Evolutionary conservation across 2,797 vertebrate genomes (phyloP).

Genomic region (Betta splendens): DNA sequence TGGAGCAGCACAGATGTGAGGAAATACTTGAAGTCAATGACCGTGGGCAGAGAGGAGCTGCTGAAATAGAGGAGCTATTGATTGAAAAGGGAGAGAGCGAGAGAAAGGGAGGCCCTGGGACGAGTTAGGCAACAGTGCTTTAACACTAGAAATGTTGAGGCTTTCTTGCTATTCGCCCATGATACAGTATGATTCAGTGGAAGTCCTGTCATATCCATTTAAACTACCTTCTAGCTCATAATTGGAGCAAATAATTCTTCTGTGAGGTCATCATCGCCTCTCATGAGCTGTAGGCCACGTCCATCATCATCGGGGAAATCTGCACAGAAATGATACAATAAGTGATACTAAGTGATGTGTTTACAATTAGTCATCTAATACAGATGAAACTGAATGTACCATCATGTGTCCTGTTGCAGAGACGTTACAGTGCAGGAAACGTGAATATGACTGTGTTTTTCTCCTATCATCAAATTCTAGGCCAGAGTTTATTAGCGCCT

Average conservation of each 20-base stretch:
- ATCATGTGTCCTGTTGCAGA: not conserved
- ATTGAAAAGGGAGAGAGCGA: constrained; percentile 31
- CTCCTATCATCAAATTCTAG: constrained; percentile 2
- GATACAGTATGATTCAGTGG: too few species aligned
- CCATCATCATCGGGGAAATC: constrained; percentile 14
- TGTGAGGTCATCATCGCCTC: not conserved
- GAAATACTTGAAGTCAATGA: constrained; percentile 73
- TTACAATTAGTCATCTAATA: constrained; percentile 24
- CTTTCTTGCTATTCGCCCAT: constrained; percentile 28
- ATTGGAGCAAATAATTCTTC: constrained; percentile 10
- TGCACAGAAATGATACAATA: constrained; percentile 38
- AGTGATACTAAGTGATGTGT: constrained; percentile 25
- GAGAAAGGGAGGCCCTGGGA: constrained; percentile 22
- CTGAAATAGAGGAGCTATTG: constrained; percentile 73
- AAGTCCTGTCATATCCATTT: too few species aligned
- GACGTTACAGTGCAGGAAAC: not conserved
- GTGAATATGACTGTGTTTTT: too few species aligned
- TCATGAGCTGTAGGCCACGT: constrained; percentile 16
- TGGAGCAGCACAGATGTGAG: constrained; percentile 68
- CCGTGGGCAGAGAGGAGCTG: constrained; percentile 48
- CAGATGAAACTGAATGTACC: constrained; percentile 19
- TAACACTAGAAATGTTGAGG: constrained; percentile 21
- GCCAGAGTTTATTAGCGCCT: not conserved
- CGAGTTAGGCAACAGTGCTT: constrained; percentile 6
- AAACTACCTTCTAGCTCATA: constrained; percentile 1